Evolutionary conservation across 1,140 invertebrate genomes (phyloP).

Genomic region (Popillia japonica): DNA sequence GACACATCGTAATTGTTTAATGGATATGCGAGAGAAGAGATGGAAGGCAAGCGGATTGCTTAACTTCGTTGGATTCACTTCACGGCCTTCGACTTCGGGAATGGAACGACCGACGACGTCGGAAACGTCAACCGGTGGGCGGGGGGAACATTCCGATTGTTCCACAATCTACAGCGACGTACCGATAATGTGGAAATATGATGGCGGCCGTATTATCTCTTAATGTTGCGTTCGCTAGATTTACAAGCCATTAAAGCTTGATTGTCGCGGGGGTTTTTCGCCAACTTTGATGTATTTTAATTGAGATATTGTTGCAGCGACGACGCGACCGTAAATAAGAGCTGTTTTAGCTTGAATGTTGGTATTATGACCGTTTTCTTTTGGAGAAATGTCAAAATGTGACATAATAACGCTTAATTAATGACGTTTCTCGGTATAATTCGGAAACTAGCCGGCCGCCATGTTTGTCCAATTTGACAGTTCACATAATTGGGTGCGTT

Average conservation of each 20-base stretch:
- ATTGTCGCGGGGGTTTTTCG: not conserved
- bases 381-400: no score
- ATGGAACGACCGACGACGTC: not conserved
- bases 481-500: no score
- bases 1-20: conserved; percentile 29
- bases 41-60: not conserved
- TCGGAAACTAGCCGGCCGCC: no score
- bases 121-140: not conserved
- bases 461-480: no score
- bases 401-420: no score
- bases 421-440: no score
- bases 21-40: not conserved
- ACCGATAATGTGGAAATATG: conserved; percentile 20
- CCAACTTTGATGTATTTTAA: not conserved
- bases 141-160: conserved; percentile 13
- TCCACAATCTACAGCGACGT: not conserved
- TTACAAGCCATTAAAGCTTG: conserved; percentile 12
- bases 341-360: no score
- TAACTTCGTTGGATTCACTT: conserved; percentile 24
- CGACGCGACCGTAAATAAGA: not conserved
- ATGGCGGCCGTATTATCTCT: not conserved
- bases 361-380: no score
- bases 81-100: conserved; percentile 1
- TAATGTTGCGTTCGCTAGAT: conserved; percentile 1
- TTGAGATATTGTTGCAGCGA: conserved; percentile 7